These are phyloP conservation scores for Cybosia mesomella DNA, from an alignment of 2,888 invertebrate species.

Conservation along the genomic window DNA sequence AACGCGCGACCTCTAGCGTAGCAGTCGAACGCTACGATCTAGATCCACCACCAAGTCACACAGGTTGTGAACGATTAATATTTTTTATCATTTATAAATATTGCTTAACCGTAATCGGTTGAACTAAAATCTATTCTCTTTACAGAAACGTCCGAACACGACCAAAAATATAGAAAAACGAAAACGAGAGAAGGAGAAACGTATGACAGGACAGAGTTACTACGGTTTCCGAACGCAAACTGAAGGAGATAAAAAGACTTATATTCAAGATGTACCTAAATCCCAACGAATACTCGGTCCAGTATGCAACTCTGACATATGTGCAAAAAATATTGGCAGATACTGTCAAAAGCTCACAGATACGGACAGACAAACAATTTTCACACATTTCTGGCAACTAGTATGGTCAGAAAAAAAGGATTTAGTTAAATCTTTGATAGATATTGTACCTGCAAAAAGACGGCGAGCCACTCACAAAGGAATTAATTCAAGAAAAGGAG, in stretches of 20 bases:
- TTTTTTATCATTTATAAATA: too few relatives aligned
- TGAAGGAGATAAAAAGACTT: slow-evolving; percentile 54
- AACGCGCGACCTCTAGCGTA: too few relatives aligned
- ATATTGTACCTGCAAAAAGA: slow-evolving; percentile 63
- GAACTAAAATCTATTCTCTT: slow-evolving; percentile 36
- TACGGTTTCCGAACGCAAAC: slow-evolving; percentile 62
- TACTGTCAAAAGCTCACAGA: slow-evolving; percentile 59
- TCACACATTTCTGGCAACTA: slow-evolving; percentile 69
- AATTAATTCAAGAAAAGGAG: slow-evolving; percentile 62
- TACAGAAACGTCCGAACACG: slow-evolving; percentile 56
- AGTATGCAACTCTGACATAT: slow-evolving; percentile 60
- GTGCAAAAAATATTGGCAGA: slow-evolving; percentile 54
- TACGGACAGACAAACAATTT: slow-evolving; percentile 57
- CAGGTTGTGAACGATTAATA: too few relatives aligned
- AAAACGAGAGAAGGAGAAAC: slow-evolving; percentile 64
- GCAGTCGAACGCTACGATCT: too few relatives aligned
- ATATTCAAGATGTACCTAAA: slow-evolving; percentile 72
- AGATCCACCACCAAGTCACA: too few relatives aligned
- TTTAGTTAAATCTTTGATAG: slow-evolving; percentile 61
- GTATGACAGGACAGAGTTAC: slow-evolving; percentile 74
- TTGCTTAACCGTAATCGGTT: too few relatives aligned
- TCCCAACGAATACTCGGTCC: slow-evolving; percentile 65
- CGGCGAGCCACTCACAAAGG: slow-evolving; percentile 59
- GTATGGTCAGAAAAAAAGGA: slow-evolving; percentile 68
- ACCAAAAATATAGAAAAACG: slow-evolving; percentile 54